Percentiles rank a stretch among this genome's conserved stretches.
Conservation (phyloP, 2,888 invertebrate species). For the Drosophila anomalata region DNA sequence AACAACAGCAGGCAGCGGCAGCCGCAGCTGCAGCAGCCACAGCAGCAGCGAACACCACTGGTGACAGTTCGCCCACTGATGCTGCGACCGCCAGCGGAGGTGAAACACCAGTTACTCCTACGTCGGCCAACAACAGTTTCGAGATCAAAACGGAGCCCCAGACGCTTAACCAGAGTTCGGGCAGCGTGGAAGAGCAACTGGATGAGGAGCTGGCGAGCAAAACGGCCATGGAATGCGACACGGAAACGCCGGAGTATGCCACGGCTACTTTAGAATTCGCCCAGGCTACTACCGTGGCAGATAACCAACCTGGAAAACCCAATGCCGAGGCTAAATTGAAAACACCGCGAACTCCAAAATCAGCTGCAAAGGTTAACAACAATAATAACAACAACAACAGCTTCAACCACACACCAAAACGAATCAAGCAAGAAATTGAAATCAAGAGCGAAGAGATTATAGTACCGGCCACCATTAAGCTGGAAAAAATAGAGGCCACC, state of each 20-base stretch:
- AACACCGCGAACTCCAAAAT: slow-evolving; percentile 45
- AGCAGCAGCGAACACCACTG: slow-evolving; percentile 42
- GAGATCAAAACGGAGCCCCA: slow-evolving; percentile 78
- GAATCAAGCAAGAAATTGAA: slow-evolving; percentile 82
- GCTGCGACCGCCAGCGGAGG: slow-evolving; percentile 50
- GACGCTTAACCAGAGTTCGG: slow-evolving; percentile 59
- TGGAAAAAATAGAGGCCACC: slow-evolving; percentile 77
- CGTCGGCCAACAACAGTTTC: slow-evolving; percentile 71
- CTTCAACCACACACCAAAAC: slow-evolving; percentile 74
- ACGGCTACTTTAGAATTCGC: slow-evolving; percentile 88
- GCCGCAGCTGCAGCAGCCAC: slow-evolving; percentile 81
- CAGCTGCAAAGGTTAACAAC: slow-evolving; percentile 57
- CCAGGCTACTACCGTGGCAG: slow-evolving; percentile 75
- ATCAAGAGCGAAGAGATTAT: slow-evolving; percentile 82
- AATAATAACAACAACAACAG: slow-evolving; percentile 65
- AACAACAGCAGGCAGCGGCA: slow-evolving; percentile 81
- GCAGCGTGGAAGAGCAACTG: slow-evolving; percentile 63
- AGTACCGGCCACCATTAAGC: slow-evolving; percentile 80
- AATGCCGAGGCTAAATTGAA: slow-evolving; percentile 34
- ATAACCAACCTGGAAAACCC: slow-evolving; percentile 23
- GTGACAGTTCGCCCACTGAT: slow-evolving; percentile 65
- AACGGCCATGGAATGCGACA: slow-evolving; percentile 76
- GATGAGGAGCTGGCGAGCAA: slow-evolving; percentile 70
- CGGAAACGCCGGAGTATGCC: slow-evolving; percentile 90
- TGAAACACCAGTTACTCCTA: slow-evolving; percentile 81